Base-by-base conservation (phyloP, 2,797 vertebrate genomes). In the Cuniculus paca region DNA sequence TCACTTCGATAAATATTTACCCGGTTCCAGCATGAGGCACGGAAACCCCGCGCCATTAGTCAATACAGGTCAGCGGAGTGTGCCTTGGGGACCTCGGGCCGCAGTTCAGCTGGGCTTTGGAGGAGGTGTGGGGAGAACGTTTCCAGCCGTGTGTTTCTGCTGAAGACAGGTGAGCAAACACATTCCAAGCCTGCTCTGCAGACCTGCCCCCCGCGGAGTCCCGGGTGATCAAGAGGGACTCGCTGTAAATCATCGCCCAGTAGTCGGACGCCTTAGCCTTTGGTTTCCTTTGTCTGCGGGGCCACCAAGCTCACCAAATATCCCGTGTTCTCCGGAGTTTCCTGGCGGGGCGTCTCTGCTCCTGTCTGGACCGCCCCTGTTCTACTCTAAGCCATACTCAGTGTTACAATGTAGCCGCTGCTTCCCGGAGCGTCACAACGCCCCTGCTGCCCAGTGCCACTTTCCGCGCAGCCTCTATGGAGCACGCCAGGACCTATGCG, bases 1-100 rank as follows among this genome's bases (percentile, higher is more conserved):
- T 97, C 96, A 97, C 96, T 98, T 97, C 79, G 9, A 97, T 97
- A 88, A 97, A 95, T 97, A 93, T 97, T 97, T 97, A 95, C 97
- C 92, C 20, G 34, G 83, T 95, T 78, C 61, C 45, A 13, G 90
- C 94, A 24, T 61, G 93, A 54, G 85, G 94, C 91, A 39, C 58
- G 81, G 96, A 96, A 96, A 96, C 61, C 80, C 70, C 34, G 70
- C 0, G 17, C 93, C 70, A 24, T 89, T 26, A 65, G 94, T 98
- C 97, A 93, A 94, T 96, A 94, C 91, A 96, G 95, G 96, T 97
- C 97, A 94, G 93, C 60, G 24, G 90, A 88, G 75, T 36, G 65
- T 24, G 58, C 81, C 88, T 80, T 74, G 82, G 91, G 74, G 65
- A 36, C 81, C 0, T 34, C 19, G 0, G 80, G 82, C 56, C 50